Conservation (phyloP, 2,113 vertebrate species). For the Colaptes auratus region DNA sequence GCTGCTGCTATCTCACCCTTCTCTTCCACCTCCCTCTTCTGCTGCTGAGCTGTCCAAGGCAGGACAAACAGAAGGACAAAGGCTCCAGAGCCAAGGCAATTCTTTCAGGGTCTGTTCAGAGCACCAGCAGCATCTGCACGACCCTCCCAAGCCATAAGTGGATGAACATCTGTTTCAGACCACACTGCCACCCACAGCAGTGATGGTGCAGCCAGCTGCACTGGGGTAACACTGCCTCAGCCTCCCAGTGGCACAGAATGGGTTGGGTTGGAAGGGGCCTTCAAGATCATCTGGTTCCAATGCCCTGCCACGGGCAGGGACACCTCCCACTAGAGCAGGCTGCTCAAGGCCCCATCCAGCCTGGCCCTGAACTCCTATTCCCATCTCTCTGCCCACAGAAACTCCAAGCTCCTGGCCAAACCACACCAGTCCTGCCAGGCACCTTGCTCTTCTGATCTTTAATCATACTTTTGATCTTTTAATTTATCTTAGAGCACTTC, state of each 20-base stretch:
- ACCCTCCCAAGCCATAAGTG: not conserved
- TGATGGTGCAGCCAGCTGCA: not conserved
- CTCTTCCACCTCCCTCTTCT: not conserved
- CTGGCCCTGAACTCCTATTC: not conserved
- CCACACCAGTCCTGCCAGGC: not conserved
- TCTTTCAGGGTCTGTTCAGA: not conserved
- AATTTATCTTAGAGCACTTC: not conserved
- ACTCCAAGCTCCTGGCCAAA: not conserved
- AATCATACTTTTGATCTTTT: not conserved
- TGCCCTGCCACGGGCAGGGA: too few relatives aligned
- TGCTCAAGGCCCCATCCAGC: too few relatives aligned
- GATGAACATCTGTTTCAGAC: not conserved
- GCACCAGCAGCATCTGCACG: not conserved
- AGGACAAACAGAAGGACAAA: not conserved
- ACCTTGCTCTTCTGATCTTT: not conserved
- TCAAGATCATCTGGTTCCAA: too few relatives aligned
- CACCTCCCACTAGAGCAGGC: too few relatives aligned
- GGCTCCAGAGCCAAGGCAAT: not conserved
- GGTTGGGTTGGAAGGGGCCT: too few relatives aligned
- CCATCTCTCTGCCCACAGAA: not conserved
- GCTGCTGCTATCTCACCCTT: not conserved
- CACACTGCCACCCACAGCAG: not conserved
- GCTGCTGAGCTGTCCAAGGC: accelerated
- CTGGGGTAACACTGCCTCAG: accelerated
- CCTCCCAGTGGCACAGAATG: not conserved